Base-by-base conservation (phyloP, 2,888 invertebrate genomes). In the Aphodius sticticus region DNA sequence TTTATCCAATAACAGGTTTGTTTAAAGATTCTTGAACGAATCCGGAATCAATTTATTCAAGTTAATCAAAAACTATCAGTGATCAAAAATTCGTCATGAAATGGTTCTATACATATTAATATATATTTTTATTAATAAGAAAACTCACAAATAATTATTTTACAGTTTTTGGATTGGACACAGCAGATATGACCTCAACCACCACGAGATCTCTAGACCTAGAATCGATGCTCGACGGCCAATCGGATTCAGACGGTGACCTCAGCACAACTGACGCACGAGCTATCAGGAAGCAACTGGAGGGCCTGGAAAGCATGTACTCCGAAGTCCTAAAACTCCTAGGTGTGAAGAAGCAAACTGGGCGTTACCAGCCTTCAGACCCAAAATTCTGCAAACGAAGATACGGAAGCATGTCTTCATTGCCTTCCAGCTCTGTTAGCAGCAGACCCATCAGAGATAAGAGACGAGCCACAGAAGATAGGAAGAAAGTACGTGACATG, bases 261-360 rank as follows among this genome's bases (percentile, higher is more conserved):
- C 91, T 95, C 14, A 94, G 95, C 69, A 94, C 94, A 0, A 93
- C 93, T 2, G 95, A 96, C 87, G 94, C 95, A 1, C 91, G 95
- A 83, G 94, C 95, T 53, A 96, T 96, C 82, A 90, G 96, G 35
- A 93, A 95, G 81, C 96, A 96, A 87, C 90, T 96, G 69, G 93
- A 96, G 86, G 96, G 96, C 0, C 90, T 96, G 5, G 96, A 96
- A 90, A 94, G 93, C 84, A 96, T 96, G 96, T 96, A 96, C 87
- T 95, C 95, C 0, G 96, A 96, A 90, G 96, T 96, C 15, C 86
- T 93, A 81, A 93, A 93, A 86, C 88, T 93, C 79, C 87, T 93
- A 38, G 93, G 93, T 26, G 92, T 92, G 0, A 93, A 92, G 85
- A 88, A 89, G 82, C 86, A 88, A 80, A 84, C 87, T 53, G 85